These are phyloP conservation scores for Serrognathus titanus DNA, from an alignment of 2,888 invertebrate genomes.

Conservation along the genomic window DNA sequence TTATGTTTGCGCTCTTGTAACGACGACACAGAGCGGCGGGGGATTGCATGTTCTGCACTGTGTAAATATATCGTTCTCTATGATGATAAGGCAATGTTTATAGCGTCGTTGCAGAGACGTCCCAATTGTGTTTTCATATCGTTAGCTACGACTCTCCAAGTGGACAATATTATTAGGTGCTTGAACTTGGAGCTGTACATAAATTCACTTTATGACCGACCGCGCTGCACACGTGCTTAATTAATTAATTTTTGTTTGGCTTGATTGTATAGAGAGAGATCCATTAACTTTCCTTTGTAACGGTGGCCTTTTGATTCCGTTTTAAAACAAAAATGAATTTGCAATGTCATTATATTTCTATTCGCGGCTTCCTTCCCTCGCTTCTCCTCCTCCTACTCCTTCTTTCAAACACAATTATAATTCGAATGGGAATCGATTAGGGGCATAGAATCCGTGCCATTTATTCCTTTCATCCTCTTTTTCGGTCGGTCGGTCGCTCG, in stretches of 20 bases:
- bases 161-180: not conserved
- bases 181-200: too few species aligned
- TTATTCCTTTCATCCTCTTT: slow-evolving; percentile 1
- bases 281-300: too few species aligned
- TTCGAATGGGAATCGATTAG: not conserved
- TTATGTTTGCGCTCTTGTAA: not conserved
- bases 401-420: not conserved
- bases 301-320: too few species aligned
- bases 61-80: slow-evolving; percentile 34
- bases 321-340: not conserved
- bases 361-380: too few species aligned
- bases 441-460: not conserved
- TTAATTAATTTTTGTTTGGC: too few species aligned
- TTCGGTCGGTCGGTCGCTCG: not conserved
- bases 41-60: slow-evolving; percentile 29
- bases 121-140: slow-evolving; percentile 37
- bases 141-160: slow-evolving; percentile 26
- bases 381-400: not conserved
- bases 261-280: too few species aligned
- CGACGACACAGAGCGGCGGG: not conserved
- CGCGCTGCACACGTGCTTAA: too few species aligned
- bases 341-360: not conserved
- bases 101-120: slow-evolving; percentile 34
- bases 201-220: too few species aligned
- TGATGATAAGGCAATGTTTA: slow-evolving; percentile 36